phyloP scores from a whole-genome alignment of 2,888 invertebrate genomes.

The Hemicrepidius hirtus region DNA sequence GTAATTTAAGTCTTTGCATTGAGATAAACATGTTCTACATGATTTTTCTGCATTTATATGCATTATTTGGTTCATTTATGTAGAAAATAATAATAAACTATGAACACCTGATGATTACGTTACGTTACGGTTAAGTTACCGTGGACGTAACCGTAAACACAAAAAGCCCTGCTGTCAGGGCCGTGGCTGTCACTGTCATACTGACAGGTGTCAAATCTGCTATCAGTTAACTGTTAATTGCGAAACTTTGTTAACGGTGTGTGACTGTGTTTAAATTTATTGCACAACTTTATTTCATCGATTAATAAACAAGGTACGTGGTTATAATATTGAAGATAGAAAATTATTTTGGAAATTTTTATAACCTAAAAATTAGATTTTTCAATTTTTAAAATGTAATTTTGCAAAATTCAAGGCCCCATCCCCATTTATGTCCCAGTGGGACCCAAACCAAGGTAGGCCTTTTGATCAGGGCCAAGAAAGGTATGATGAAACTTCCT shows the following conservation, averaged over 20 bases:
- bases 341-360: too few relatives aligned
- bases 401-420: neutral
- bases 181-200: too few relatives aligned
- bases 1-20: conserved; percentile 47
- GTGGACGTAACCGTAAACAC: too few relatives aligned
- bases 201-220: neutral
- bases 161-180: too few relatives aligned
- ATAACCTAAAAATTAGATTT: conserved; percentile 2
- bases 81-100: neutral
- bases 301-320: conserved; percentile 4
- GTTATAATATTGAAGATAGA: too few relatives aligned
- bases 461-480: neutral
- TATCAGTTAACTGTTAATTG: conserved; percentile 2
- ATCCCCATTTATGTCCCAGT: conserved; percentile 43
- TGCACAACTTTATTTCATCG: conserved; percentile 11
- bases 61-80: conserved; percentile 28
- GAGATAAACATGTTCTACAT: conserved; percentile 54
- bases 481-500: conserved; percentile 6
- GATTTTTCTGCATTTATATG: conserved; percentile 33
- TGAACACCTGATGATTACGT: too few relatives aligned
- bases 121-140: too few relatives aligned
- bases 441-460: conserved; percentile 46
- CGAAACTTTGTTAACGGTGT: too few relatives aligned
- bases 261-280: neutral
- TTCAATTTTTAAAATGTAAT: neutral